Percentiles rank a stretch among this genome's conserved stretches.
Evolutionary conservation across 1,140 invertebrate species (phyloP).

Genomic region (Drosophila orosa): DNA sequence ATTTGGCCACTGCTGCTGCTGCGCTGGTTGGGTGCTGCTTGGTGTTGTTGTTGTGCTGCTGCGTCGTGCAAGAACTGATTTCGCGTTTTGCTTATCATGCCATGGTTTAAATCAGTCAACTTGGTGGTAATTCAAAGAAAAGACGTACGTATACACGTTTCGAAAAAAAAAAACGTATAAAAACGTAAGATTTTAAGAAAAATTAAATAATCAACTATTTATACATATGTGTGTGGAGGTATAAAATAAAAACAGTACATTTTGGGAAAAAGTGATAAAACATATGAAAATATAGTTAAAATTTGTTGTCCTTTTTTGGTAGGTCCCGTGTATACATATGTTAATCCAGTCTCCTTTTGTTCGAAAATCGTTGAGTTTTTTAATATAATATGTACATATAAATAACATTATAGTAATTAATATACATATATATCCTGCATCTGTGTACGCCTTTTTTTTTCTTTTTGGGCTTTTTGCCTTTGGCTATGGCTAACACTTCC

Average conservation of each 20-base stretch:
- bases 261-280: neutral
- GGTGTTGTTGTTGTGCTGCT: constrained; percentile 44
- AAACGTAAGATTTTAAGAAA: constrained; percentile 3
- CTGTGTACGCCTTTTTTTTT: neutral
- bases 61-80: constrained; percentile 74
- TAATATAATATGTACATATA: constrained; percentile 4
- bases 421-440: neutral
- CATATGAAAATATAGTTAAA: neutral
- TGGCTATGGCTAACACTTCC: constrained; percentile 28
- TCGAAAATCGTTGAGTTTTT: neutral
- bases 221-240: neutral
- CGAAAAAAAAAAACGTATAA: neutral
- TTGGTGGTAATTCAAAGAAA: constrained; percentile 61
- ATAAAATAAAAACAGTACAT: neutral
- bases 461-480: constrained; percentile 14
- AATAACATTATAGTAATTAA: neutral
- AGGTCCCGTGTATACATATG: neutral
- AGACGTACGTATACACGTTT: constrained; percentile 48
- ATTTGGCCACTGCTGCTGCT: constrained; percentile 35
- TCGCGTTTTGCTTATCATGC: constrained; percentile 66
- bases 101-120: constrained; percentile 69
- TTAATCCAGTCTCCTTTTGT: neutral
- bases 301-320: neutral
- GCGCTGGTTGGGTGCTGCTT: constrained; percentile 14
- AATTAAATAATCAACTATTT: neutral